Conservation (phyloP, 2,797 vertebrate species). For the Amblyraja radiata region DNA sequence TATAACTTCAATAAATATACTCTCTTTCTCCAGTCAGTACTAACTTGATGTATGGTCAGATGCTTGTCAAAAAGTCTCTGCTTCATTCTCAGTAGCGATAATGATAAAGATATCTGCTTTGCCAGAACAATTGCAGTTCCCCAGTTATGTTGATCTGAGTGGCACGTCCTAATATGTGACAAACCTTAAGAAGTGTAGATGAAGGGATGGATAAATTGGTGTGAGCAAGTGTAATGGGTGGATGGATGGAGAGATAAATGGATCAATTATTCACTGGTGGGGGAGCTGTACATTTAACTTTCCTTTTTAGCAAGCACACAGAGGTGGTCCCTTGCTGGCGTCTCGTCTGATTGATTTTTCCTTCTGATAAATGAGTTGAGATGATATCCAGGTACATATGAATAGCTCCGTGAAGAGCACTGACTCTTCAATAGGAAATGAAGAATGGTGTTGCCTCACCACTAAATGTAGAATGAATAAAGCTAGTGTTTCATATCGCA, state of each 20-base stretch:
- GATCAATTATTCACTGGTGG: slow-evolving; percentile 30
- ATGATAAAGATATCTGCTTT: background rate
- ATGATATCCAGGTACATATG: background rate
- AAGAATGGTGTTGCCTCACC: slow-evolving; percentile 23
- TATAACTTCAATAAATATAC: background rate
- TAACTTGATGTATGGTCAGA: background rate
- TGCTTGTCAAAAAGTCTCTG: background rate
- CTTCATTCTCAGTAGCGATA: background rate
- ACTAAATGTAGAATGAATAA: slow-evolving; percentile 3
- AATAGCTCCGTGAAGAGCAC: background rate
- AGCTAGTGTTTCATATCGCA: background rate
- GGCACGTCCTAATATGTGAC: slow-evolving; percentile 23
- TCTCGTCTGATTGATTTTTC: slow-evolving; percentile 27
- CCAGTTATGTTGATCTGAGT: slow-evolving; percentile 2
- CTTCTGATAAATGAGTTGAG: slow-evolving; percentile 21
- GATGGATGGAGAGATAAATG: background rate
- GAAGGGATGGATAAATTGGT: slow-evolving; percentile 20
- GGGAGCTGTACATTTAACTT: background rate
- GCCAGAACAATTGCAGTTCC: background rate
- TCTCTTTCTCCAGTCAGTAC: background rate
- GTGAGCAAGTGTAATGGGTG: background rate
- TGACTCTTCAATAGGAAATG: background rate
- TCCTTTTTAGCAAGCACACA: background rate
- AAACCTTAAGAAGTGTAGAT: slow-evolving; percentile 14
- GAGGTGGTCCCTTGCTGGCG: background rate